Percentiles rank a stretch among this genome's conserved stretches.
phyloP scores from a whole-genome alignment of 1,140 invertebrate genomes.

The Heliconius congener region DNA sequence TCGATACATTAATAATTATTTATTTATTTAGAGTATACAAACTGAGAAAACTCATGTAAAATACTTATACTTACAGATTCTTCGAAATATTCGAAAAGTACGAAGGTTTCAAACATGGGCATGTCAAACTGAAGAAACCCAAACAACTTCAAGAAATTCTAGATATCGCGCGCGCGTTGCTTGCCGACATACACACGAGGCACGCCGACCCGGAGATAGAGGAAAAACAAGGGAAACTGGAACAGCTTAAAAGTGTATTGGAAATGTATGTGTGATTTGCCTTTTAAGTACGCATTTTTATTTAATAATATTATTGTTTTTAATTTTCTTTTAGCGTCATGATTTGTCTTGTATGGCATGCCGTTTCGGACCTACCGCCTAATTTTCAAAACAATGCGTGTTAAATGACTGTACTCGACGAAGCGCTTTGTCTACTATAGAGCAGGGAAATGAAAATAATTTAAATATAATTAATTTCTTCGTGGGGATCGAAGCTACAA shows the following conservation, averaged over 20 bases:
- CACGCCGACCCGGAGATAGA: constrained; percentile 95
- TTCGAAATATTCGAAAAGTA: constrained; percentile 99
- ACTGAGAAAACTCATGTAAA: background rate
- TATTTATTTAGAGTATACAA: background rate
- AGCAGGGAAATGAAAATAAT: too few relatives aligned
- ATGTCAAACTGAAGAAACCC: constrained; percentile 98
- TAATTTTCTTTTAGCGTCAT: too few relatives aligned
- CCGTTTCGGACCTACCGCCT: too few relatives aligned
- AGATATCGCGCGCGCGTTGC: constrained; percentile 94
- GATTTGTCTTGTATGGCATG: too few relatives aligned
- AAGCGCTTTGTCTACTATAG: too few relatives aligned
- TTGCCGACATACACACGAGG: constrained; percentile 93
- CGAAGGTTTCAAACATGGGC: constrained; percentile 96
- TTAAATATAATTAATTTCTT: too few relatives aligned
- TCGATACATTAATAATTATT: too few relatives aligned
- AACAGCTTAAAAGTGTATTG: constrained; percentile 98
- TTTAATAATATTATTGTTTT: too few relatives aligned
- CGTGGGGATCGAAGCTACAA: too few relatives aligned
- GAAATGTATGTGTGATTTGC: constrained; percentile 90
- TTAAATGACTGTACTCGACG: too few relatives aligned
- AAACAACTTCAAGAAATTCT: constrained; percentile 98
- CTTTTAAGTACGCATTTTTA: too few relatives aligned
- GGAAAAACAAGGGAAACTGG: constrained; percentile 97
- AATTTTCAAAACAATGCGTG: too few relatives aligned
- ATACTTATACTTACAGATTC: constrained; percentile 85